Evolutionary conservation across 2,888 invertebrate genomes (phyloP).

Genomic region (Pecten maximus): DNA sequence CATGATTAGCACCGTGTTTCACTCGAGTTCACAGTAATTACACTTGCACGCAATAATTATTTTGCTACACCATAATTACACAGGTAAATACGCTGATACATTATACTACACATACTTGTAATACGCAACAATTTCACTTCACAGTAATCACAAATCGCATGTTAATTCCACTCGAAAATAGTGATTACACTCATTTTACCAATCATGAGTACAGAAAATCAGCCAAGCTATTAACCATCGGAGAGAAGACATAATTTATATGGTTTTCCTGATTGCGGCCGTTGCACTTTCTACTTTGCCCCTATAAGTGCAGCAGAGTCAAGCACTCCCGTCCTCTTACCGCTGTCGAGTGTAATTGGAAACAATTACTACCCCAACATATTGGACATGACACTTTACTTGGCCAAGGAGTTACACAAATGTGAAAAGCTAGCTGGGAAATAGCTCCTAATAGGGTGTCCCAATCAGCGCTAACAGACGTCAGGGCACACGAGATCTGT

Average conservation of each 20-base stretch:
- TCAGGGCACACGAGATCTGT: not conserved
- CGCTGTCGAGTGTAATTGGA: not conserved
- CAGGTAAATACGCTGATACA: too few species aligned
- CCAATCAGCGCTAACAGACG: not conserved
- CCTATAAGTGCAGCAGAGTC: not conserved
- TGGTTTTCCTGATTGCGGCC: not conserved
- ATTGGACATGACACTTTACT: not conserved
- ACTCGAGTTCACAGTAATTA: not conserved
- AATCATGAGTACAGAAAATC: not conserved
- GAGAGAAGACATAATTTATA: not conserved
- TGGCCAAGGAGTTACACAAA: not conserved
- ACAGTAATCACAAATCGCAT: not conserved
- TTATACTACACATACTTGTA: too few species aligned
- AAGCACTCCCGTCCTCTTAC: not conserved
- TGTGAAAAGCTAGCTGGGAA: not conserved
- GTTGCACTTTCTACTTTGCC: not conserved
- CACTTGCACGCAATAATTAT: not conserved
- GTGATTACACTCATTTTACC: not conserved
- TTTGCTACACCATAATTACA: not conserved
- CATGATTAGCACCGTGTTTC: too few species aligned
- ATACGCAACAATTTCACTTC: too few species aligned
- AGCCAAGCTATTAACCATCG: not conserved
- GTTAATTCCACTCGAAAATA: not conserved
- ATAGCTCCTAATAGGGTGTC: not conserved
- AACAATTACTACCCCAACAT: not conserved